Evolutionary conservation across 2,797 vertebrate genomes (phyloP).

Genomic region (Girardinus metallicus): DNA sequence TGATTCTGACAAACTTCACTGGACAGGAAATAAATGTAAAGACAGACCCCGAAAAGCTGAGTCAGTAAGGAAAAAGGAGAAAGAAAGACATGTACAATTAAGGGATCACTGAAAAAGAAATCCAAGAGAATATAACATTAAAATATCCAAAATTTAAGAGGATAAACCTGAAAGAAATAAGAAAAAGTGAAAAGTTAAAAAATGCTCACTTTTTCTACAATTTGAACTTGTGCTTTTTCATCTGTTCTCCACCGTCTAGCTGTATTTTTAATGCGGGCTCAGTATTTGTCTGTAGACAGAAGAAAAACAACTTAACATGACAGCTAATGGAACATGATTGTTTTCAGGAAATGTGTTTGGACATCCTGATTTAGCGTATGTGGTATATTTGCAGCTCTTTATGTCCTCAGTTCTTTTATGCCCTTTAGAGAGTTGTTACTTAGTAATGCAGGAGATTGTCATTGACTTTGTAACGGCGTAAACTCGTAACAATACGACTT

Average conservation of each 20-base stretch:
- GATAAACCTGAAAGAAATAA: background rate
- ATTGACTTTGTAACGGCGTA: background rate
- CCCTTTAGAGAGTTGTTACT: background rate
- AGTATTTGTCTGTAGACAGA: background rate
- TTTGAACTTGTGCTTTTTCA: slow-evolving; percentile 15
- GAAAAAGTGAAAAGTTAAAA: background rate
- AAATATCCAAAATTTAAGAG: background rate
- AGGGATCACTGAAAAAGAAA: background rate
- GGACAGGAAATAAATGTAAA: slow-evolving; percentile 1
- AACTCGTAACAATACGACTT: background rate
- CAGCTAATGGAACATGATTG: background rate
- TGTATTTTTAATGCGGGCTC: background rate
- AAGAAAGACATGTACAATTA: background rate
- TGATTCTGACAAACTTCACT: slow-evolving; percentile 3
- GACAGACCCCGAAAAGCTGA: background rate
- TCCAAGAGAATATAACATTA: background rate
- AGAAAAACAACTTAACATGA: slow-evolving; percentile 1
- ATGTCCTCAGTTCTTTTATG: background rate
- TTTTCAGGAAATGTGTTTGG: background rate
- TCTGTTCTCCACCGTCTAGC: background rate
- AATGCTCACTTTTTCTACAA: background rate
- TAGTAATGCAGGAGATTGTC: background rate
- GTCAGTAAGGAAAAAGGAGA: background rate
- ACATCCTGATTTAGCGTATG: background rate
- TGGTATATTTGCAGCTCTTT: background rate